Evolutionary conservation across 2,113 vertebrate genomes (phyloP), one percentile per base, ranked within the genome.

Genomic region (Onychostruthus taczanowskii): DNA sequence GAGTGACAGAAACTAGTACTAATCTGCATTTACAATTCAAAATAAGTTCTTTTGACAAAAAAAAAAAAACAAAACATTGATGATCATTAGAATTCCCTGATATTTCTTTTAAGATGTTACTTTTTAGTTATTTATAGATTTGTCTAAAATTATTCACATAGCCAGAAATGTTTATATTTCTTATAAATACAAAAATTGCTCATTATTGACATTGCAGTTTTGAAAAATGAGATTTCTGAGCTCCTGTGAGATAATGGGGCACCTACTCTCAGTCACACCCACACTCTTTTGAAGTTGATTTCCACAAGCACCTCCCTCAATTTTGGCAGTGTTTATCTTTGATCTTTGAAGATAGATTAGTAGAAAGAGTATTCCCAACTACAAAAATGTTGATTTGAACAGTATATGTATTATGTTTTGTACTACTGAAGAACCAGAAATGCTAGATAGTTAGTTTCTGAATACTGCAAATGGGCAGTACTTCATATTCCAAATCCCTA

Each of bases 171-270:
- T 90, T 76, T 82, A 3, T 82, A 33, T 16, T 62, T 14, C 5
- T 2, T 64, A 33, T 44, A 55, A 56, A 77, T 67, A 15, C 37
- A 28, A 74, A 47, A 17, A 37, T 52, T 49, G 20, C 39, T 78
- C 30, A 61, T n/a, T 81, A 63, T 1, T 74, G 8, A 63, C 26
- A 63, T 0, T 26, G 21, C 3, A 64, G 17, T 58, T 77, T 58
- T 37, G 13, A 24, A 72, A 53, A 87, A 61, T 11, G 5, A 67
- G 3, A 62, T 76, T 67, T 74, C 20, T 64, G 24, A 64, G 8
- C 18, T 84, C 16, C 16, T 24, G 47, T 33, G 16, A 0, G 0
- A 35, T 14, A 52, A 44, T 23, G 44, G 28, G 9, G 2, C 41
- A 47, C 14, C 18, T 66, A 52, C 50, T 44, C 2, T 23, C 8